A percentile compares a stretch with the other conserved stretches of the same genome.
Evolutionary conservation across 2,113 vertebrate species (phyloP).

Genomic region (Oryzias melastigma): DNA sequence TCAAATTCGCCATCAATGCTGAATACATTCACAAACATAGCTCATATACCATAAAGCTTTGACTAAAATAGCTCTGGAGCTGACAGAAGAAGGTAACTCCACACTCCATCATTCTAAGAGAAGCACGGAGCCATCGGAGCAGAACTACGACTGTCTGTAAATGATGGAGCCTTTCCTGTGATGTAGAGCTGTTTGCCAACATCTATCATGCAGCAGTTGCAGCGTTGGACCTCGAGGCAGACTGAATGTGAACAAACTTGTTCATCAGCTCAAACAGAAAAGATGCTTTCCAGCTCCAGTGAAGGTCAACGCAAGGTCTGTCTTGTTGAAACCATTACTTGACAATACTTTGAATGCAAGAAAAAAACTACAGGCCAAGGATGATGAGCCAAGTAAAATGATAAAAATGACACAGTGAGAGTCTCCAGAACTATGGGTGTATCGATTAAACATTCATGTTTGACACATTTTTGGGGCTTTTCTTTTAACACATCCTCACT

Average conservation of each 20-base stretch:
- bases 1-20: background rate
- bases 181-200: slow-evolving; percentile 25
- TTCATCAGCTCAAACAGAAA: slow-evolving; percentile 25
- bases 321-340: slow-evolving; percentile 2
- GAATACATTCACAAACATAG: slow-evolving; percentile 21
- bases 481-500: background rate
- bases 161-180: slow-evolving; percentile 28
- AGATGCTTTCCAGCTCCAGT: slow-evolving; percentile 20
- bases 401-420: slow-evolving; percentile 12
- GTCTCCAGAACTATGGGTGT: slow-evolving; percentile 9
- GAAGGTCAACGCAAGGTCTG: slow-evolving; percentile 34
- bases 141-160: slow-evolving; percentile 10
- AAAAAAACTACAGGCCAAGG: slow-evolving; percentile 3
- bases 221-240: slow-evolving; percentile 14
- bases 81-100: slow-evolving; percentile 6
- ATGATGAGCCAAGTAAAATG: slow-evolving; percentile 15
- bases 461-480: no score
- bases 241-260: slow-evolving; percentile 30
- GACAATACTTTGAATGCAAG: background rate
- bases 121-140: background rate
- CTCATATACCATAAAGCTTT: slow-evolving; percentile 7
- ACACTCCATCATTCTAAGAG: slow-evolving; percentile 28
- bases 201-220: slow-evolving; percentile 42
- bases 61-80: background rate
- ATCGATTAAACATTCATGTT: no score